Evolutionary conservation across 1,140 invertebrate species (phyloP).

Genomic region (Drosophila ogumai): DNA sequence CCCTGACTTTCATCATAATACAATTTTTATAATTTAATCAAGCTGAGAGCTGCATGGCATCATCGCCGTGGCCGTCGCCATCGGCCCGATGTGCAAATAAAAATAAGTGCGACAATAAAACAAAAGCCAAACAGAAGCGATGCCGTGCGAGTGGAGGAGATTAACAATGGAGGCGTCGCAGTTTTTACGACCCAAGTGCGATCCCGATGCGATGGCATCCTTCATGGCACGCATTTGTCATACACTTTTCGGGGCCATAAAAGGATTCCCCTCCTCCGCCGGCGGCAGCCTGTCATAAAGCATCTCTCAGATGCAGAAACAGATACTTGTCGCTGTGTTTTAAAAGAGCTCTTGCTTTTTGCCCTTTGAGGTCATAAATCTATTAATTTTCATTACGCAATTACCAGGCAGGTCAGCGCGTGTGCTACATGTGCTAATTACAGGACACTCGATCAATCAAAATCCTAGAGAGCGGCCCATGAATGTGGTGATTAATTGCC

Average conservation of each 20-base stretch:
- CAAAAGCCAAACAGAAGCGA: constrained; percentile 63
- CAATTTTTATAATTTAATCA: constrained; percentile 83
- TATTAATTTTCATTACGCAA: constrained; percentile 69
- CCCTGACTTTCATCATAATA: constrained; percentile 64
- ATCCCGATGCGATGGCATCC: constrained; percentile 33
- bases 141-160: constrained; percentile 62
- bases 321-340: constrained; percentile 7
- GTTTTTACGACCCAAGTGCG: constrained; percentile 62
- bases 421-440: constrained; percentile 59
- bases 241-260: constrained; percentile 81
- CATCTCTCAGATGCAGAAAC: constrained; percentile 15
- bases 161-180: constrained; percentile 58
- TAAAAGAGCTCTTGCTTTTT: constrained; percentile 26
- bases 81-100: constrained; percentile 69
- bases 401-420: constrained; percentile 62
- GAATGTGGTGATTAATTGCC: constrained; percentile 72
- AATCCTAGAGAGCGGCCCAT: constrained; percentile 54
- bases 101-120: constrained; percentile 82
- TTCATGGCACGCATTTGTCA: constrained; percentile 71
- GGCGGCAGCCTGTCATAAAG: constrained; percentile 23
- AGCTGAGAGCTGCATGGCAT: constrained; percentile 56
- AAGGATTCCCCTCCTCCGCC: constrained; percentile 19
- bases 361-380: constrained; percentile 55
- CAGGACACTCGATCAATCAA: constrained; percentile 67
- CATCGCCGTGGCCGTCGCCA: constrained; percentile 34